phyloP scores from a whole-genome alignment of 2,888 invertebrate genomes.

The Drosophila anomelani region DNA sequence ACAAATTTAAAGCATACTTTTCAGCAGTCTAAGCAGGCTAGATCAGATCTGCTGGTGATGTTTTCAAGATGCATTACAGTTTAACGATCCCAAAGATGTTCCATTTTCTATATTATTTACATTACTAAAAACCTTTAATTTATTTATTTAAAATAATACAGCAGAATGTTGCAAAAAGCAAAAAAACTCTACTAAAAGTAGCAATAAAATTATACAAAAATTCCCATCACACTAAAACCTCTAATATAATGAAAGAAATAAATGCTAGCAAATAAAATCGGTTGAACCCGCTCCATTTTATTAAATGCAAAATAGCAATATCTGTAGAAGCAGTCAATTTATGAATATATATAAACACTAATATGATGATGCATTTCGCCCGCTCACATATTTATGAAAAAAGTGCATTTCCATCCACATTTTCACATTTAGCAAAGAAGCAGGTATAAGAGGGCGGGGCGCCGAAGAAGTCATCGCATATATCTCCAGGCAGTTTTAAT shows the following conservation, averaged over 20 bases:
- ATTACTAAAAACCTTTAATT: background rate
- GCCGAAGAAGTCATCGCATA: slow-evolving; percentile 49
- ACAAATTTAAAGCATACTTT: too few species aligned
- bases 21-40: background rate
- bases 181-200: too few species aligned
- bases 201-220: background rate
- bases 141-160: too few species aligned
- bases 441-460: background rate
- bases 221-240: background rate
- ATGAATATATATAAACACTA: slow-evolving; percentile 54
- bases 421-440: slow-evolving; percentile 44
- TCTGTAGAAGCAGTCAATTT: slow-evolving; percentile 32
- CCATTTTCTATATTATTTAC: background rate
- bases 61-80: background rate
- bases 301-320: slow-evolving; percentile 20
- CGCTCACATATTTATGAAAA: slow-evolving; percentile 77
- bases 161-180: too few species aligned
- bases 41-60: background rate
- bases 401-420: slow-evolving; percentile 40
- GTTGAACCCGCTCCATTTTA: background rate
- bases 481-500: slow-evolving; percentile 78
- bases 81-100: background rate
- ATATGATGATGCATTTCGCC: slow-evolving; percentile 74
- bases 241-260: background rate
- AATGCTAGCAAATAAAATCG: slow-evolving; percentile 3